Base-by-base conservation (phyloP, 2,888 invertebrate species). In the Drosophila peninsularis region DNA sequence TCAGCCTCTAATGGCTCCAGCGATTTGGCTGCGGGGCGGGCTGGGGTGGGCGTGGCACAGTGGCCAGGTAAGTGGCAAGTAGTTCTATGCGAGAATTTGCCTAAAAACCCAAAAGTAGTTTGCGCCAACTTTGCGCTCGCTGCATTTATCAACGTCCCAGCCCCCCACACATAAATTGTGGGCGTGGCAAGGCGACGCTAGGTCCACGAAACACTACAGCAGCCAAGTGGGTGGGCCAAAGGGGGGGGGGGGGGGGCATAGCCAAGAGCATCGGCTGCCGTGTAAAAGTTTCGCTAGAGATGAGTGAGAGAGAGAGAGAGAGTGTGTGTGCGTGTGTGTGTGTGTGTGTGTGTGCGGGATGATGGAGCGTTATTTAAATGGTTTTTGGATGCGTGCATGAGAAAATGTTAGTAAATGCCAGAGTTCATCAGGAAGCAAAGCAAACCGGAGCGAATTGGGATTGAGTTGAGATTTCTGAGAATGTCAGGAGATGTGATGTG, bases 101-200 rank as follows among this genome's bases (percentile, higher is more conserved):
- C 89, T 88, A 89, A 85, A 89, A 89, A 85, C 85, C 82, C 72
- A 78, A 89, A 89, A 84, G 86, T 88, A 88, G 89, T 85, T 89
- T 79, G 78, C 71, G 57, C 62, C 86, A 88, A 85, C 85, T 85
- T 84, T 82, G 3, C 74, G 70, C 71, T 69, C 68, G 66, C 64
- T 79, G 86, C 88, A 89, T 89, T 89, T 85, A 85, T 89, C 89
- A 88, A 79, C 77, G 88, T 82, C 78, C 82, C 80, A 73, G 53
- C 58, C 21, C 36, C 30, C 30, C 9, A 9, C 30, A 11, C 21
- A 50, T 34, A 50, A 45, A 37, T 49, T 49, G 66, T 32, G 44
- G 55, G 55, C 55, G 44, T 34, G 34, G 44, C 56, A 27, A 27
- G n/a, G 54, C 41, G 30, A 13, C 37, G 27, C 53, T 9, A 5